Evolutionary conservation across 2,113 vertebrate genomes (phyloP).

Genomic region (Theristicus caerulescens): DNA sequence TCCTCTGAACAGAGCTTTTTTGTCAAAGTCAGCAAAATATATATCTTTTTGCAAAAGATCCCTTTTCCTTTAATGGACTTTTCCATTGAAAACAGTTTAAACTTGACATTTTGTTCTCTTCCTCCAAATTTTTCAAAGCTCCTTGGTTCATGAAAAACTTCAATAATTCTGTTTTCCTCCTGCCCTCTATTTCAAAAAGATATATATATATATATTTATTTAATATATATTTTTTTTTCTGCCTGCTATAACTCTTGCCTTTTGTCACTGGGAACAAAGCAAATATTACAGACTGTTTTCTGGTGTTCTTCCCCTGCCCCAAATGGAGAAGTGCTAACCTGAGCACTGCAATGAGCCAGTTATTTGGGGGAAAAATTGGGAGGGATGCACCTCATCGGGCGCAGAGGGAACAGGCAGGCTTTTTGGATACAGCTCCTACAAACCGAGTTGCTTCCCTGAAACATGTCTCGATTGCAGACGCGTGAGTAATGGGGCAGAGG

Average conservation of each 20-base stretch:
- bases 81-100: not conserved
- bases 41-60: not conserved
- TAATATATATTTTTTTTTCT: not conserved
- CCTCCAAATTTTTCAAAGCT: not conserved
- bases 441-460: not conserved
- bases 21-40: constrained; percentile 12
- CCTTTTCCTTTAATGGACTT: not conserved
- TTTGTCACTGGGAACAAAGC: not conserved
- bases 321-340: accelerated
- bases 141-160: not conserved
- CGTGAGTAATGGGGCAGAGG: not conserved
- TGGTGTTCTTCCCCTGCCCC: not conserved
- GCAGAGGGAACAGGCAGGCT: not conserved
- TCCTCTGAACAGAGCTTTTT: not conserved
- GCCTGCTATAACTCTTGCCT: not conserved
- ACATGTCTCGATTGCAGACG: accelerated
- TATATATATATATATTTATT: not conserved
- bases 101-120: not conserved
- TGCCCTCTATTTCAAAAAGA: not conserved
- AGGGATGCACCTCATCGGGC: accelerated
- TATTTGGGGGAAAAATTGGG: not conserved
- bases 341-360: not conserved
- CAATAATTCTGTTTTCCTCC: not conserved
- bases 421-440: not conserved
- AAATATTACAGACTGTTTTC: not conserved